Percentiles rank a stretch among this genome's conserved stretches.
Evolutionary conservation across 2,888 invertebrate genomes (phyloP).

Genomic region (Argyresthia albistria): DNA sequence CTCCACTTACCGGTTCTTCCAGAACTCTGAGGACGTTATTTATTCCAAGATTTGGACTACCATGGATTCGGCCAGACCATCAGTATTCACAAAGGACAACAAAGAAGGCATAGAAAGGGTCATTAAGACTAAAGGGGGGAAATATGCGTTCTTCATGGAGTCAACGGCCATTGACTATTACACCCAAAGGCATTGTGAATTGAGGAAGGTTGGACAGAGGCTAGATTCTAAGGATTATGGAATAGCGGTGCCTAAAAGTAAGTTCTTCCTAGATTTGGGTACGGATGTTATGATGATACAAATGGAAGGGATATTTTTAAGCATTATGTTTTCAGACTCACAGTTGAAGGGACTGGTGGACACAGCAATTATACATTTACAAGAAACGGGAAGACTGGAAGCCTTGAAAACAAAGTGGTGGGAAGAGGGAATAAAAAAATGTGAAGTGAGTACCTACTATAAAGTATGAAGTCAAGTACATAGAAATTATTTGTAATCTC

Average conservation of each 20-base stretch:
- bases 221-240: conserved; percentile 90
- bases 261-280: not conserved
- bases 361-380: conserved; percentile 87
- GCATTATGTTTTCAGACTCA: conserved; percentile 69
- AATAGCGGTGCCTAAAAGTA: conserved; percentile 86
- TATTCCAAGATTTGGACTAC: conserved; percentile 92
- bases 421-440: conserved; percentile 75
- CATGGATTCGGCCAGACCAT: conserved; percentile 87
- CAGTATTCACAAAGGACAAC: conserved; percentile 84
- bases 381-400: conserved; percentile 86
- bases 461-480: not conserved
- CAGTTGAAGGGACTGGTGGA: conserved; percentile 82
- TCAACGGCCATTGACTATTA: conserved; percentile 94
- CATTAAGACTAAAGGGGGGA: conserved; percentile 44
- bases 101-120: conserved; percentile 90
- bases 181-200: conserved; percentile 84
- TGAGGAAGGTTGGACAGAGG: conserved; percentile 84
- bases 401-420: conserved; percentile 92
- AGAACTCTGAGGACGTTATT: conserved; percentile 86
- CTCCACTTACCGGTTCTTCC: conserved; percentile 83
- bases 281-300: too few species aligned
- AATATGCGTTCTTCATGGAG: conserved; percentile 97
- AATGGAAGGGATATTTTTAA: too few species aligned
- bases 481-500: not conserved
- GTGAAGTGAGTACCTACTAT: conserved; percentile 29